A percentile compares a stretch with the other conserved stretches of the same genome.
These are phyloP conservation scores for Hylomyscus alleni DNA, from an alignment of 2,797 vertebrate genomes.

Conservation along the genomic window DNA sequence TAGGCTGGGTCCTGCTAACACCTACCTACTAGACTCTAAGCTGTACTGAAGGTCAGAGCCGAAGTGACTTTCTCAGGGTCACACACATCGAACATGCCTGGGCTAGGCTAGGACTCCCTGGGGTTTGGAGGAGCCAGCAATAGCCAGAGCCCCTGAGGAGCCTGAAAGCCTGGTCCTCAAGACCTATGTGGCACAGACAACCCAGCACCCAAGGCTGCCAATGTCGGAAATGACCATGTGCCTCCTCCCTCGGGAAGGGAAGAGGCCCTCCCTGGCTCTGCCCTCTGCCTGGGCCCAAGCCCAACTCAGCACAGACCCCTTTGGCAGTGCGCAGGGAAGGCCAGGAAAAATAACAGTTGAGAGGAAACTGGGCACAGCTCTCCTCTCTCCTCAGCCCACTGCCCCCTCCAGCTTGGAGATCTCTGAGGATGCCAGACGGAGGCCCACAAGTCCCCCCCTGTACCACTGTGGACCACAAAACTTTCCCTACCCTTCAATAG, in stretches of 20 bases:
- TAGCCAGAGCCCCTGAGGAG: neutral
- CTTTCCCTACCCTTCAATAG: neutral
- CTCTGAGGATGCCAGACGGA: neutral
- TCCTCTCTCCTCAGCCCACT: neutral
- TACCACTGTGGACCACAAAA: neutral
- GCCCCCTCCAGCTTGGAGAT: neutral
- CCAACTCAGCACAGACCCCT: slow-evolving; percentile 72
- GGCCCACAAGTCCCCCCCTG: neutral
- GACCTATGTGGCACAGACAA: neutral
- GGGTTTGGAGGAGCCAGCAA: neutral
- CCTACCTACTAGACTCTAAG: neutral
- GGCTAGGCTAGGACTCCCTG: neutral
- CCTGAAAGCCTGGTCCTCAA: neutral
- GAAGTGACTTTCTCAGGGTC: neutral
- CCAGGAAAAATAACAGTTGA: slow-evolving; percentile 77
- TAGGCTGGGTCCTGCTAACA: neutral
- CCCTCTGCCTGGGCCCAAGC: slow-evolving; percentile 72
- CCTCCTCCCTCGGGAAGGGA: slow-evolving; percentile 73
- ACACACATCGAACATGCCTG: neutral
- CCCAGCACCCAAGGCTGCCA: slow-evolving; percentile 42
- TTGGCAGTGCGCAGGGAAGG: slow-evolving; percentile 57
- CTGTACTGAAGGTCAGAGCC: neutral
- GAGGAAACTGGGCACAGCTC: slow-evolving; percentile 68
- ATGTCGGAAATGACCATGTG: slow-evolving; percentile 51
- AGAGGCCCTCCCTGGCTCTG: slow-evolving; percentile 74